Conservation (phyloP, 2,113 vertebrate species). For the Syngnathus typhle region DNA sequence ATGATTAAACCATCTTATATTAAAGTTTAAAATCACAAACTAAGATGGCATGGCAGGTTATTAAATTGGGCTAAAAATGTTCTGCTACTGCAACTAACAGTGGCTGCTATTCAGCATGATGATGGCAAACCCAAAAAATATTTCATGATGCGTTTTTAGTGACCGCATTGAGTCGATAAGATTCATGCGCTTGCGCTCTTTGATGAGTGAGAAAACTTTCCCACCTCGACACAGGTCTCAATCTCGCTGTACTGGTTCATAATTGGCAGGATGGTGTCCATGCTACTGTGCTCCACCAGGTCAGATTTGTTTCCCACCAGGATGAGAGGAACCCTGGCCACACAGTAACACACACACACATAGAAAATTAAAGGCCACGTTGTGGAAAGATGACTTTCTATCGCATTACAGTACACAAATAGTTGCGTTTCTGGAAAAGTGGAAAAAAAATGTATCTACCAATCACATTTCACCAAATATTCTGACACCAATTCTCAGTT, state of each 20-base stretch:
- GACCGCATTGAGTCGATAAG: background rate
- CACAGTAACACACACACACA: background rate
- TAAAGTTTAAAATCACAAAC: no score
- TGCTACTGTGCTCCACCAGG: slow-evolving; percentile 94
- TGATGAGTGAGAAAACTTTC: slow-evolving; percentile 7
- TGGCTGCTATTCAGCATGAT: no score
- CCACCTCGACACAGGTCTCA: slow-evolving; percentile 97
- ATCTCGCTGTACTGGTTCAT: slow-evolving; percentile 98
- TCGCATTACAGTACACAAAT: background rate
- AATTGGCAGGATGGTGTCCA: slow-evolving; percentile 96
- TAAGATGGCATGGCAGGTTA: no score
- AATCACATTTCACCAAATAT: no score
- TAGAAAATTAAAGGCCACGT: background rate
- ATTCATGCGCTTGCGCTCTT: background rate
- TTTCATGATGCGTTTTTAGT: no score
- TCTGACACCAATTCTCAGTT: no score
- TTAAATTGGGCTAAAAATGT: no score
- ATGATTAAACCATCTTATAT: no score
- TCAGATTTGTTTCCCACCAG: slow-evolving; percentile 98
- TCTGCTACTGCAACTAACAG: no score
- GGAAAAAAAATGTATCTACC: background rate
- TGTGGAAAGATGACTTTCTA: background rate
- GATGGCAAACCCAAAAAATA: no score
- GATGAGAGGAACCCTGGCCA: slow-evolving; percentile 86
- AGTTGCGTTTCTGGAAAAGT: background rate